These are phyloP conservation scores for Globodera rostochiensis DNA, from an alignment of 1,140 invertebrate species.

Conservation along the genomic window DNA sequence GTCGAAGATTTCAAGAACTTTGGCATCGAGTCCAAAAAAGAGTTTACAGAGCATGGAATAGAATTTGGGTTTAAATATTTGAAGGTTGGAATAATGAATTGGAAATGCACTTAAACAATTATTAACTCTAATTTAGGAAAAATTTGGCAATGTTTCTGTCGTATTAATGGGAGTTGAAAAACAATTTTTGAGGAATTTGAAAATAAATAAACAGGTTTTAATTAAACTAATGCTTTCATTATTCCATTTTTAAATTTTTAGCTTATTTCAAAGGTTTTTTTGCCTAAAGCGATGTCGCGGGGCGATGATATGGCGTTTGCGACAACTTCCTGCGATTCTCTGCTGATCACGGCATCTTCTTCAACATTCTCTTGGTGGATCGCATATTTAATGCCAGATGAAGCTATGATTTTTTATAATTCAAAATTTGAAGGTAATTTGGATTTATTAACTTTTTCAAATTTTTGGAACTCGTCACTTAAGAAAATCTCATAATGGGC, in stretches of 20 bases:
- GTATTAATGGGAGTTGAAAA: conserved; percentile 21
- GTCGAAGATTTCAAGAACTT: too few relatives aligned
- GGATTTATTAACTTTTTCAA: too few relatives aligned
- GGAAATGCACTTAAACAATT: too few relatives aligned
- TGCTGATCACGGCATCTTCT: conserved; percentile 26
- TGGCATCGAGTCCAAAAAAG: too few relatives aligned
- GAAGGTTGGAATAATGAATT: too few relatives aligned
- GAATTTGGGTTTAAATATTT: too few relatives aligned
- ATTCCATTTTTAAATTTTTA: conserved; percentile 15
- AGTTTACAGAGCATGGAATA: too few relatives aligned
- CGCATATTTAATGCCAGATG: conserved; percentile 31
- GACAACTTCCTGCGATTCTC: conserved; percentile 24
- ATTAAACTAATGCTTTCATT: neutral
- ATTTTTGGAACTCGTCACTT: neutral
- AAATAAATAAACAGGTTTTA: neutral
- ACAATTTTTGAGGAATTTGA: conserved; percentile 9
- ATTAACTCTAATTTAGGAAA: neutral
- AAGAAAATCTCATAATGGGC: too few relatives aligned
- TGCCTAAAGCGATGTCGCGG: conserved; percentile 22
- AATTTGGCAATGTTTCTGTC: neutral
- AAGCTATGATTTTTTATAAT: neutral
- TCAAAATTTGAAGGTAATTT: neutral
- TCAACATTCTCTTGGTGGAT: conserved; percentile 48
- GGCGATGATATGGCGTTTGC: conserved; percentile 38
- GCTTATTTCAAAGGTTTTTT: neutral